Conservation (phyloP, 2,888 invertebrate genomes). For the Oscheius myriophilus region DNA sequence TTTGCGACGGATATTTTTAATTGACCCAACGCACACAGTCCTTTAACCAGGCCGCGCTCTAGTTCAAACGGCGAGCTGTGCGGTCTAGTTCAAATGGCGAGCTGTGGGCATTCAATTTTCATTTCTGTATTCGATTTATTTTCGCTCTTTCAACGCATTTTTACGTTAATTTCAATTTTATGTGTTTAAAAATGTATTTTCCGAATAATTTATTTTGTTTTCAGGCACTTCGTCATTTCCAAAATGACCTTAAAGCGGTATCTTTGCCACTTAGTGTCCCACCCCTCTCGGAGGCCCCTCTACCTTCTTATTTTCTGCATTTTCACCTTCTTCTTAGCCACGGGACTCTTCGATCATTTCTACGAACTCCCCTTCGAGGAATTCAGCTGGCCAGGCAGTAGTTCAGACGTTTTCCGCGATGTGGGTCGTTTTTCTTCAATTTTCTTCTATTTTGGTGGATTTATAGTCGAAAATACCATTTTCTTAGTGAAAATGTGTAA, state of each 20-base stretch:
- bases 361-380: slow-evolving; percentile 15
- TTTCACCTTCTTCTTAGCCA: slow-evolving; percentile 6
- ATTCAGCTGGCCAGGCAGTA: slow-evolving; percentile 19
- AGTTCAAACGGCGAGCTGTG: too few species aligned
- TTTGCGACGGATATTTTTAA: too few species aligned
- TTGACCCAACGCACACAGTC: too few species aligned
- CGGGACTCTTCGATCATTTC: slow-evolving; percentile 20
- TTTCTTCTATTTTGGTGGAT: not conserved
- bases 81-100: too few species aligned
- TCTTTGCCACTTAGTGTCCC: not conserved
- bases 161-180: not conserved
- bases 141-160: not conserved
- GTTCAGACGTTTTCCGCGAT: slow-evolving; percentile 9
- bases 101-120: too few species aligned
- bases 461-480: too few species aligned
- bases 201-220: not conserved
- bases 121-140: too few species aligned
- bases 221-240: not conserved
- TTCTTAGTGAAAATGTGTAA: not conserved
- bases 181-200: not conserved
- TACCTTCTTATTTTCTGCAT: not conserved
- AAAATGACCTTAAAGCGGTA: slow-evolving; percentile 1
- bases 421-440: not conserved
- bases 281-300: not conserved
- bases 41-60: too few species aligned